phyloP scores from a whole-genome alignment of 2,113 vertebrate species.

The Mormyrus lacerda region DNA sequence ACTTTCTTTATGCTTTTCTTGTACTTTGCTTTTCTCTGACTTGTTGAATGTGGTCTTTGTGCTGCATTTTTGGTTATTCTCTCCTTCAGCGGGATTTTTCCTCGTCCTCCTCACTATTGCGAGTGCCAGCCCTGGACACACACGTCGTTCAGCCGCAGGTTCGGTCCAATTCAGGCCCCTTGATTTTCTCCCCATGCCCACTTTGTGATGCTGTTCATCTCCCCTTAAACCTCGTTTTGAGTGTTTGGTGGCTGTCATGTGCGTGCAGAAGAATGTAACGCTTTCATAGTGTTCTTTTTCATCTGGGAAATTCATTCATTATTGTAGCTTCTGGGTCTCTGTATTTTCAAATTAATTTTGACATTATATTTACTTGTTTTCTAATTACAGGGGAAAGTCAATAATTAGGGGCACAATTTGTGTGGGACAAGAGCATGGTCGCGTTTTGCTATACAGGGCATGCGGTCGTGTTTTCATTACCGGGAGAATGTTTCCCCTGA shows the following conservation, averaged over 20 bases:
- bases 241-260: not conserved
- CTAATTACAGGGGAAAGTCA: not conserved
- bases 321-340: not conserved
- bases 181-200: not conserved
- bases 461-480: slow-evolving; percentile 16
- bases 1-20: slow-evolving; percentile 35
- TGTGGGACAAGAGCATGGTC: not conserved
- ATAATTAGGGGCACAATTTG: not conserved
- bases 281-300: not conserved
- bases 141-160: not conserved
- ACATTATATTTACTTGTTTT: not conserved
- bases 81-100: slow-evolving; percentile 36
- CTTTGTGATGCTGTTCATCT: not conserved
- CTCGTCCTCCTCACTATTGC: not conserved
- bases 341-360: not conserved
- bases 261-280: not conserved
- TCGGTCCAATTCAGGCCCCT: not conserved
- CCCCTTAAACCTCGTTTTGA: not conserved
- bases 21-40: slow-evolving; percentile 46
- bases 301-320: not conserved
- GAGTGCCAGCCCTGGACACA: not conserved
- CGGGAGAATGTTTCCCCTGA: slow-evolving; percentile 7
- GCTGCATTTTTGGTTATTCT: slow-evolving; percentile 56
- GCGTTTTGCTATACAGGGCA: not conserved
- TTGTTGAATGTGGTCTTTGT: slow-evolving; percentile 57